Percentiles rank a stretch among this genome's conserved stretches.
These are phyloP conservation scores for Leucoraja ocellata DNA, from an alignment of 2,797 vertebrate species.

Conservation along the genomic window DNA sequence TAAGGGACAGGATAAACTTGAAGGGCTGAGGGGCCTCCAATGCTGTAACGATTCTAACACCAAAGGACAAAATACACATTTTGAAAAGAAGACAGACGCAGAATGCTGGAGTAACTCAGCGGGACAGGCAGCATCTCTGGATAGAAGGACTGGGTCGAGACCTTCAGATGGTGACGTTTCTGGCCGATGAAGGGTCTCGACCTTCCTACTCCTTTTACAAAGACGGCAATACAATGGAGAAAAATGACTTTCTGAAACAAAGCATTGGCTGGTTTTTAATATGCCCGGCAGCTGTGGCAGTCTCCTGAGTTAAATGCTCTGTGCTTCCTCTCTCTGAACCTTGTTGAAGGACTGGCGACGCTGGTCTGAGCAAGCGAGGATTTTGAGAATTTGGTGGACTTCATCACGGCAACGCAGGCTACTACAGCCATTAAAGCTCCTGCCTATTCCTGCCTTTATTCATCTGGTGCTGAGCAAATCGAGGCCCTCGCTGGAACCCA, in stretches of 20 bases:
- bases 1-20: no score
- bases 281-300: not conserved
- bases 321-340: not conserved
- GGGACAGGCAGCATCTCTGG: no score
- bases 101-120: no score
- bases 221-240: no score
- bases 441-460: not conserved
- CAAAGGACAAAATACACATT: not conserved
- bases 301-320: not conserved
- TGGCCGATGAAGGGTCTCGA: no score
- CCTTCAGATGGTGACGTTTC: no score
- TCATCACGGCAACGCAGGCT: not conserved
- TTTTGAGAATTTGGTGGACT: constrained; percentile 15
- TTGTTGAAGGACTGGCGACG: not conserved
- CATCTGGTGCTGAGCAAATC: not conserved
- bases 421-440: not conserved
- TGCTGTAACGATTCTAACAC: not conserved
- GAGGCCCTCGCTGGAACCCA: not conserved
- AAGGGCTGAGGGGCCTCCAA: no score
- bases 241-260: not conserved
- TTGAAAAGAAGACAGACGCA: not conserved
- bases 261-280: not conserved
- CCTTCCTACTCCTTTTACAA: not conserved
- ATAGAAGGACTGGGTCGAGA: no score
- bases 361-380: not conserved